Percentiles rank a stretch among this genome's conserved stretches.
These are phyloP conservation scores for Callithrix jacchus DNA, from an alignment of 2,113 vertebrate genomes.

Conservation along the genomic window DNA sequence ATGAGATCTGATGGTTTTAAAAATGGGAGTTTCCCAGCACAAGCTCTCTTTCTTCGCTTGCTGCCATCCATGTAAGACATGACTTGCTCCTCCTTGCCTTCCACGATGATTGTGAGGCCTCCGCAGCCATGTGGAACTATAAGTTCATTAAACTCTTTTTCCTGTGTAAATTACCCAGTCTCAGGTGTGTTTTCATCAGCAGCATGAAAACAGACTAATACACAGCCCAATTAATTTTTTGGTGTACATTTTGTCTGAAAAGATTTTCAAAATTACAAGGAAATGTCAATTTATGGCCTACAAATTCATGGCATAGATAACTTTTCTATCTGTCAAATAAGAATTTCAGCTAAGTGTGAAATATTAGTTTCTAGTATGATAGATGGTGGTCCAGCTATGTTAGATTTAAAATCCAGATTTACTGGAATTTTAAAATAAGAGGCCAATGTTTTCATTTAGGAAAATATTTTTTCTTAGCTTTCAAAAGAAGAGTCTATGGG, in stretches of 20 bases:
- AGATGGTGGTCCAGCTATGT: neutral
- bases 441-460: neutral
- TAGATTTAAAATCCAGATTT: slow-evolving; percentile 22
- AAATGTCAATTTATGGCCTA: neutral
- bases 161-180: too few relatives aligned
- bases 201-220: too few relatives aligned
- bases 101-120: too few relatives aligned
- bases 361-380: neutral
- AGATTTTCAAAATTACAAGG: slow-evolving; percentile 3
- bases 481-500: neutral
- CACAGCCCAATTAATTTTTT: neutral
- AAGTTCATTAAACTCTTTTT: too few relatives aligned
- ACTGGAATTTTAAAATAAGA: neutral
- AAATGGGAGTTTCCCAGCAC: too few relatives aligned
- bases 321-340: neutral
- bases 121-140: too few relatives aligned
- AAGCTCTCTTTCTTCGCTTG: too few relatives aligned
- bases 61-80: too few relatives aligned
- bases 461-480: neutral
- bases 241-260: neutral
- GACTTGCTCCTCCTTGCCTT: too few relatives aligned
- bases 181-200: too few relatives aligned
- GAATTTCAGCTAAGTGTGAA: neutral
- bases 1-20: too few relatives aligned
- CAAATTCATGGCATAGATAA: neutral